These are phyloP conservation scores for Petromus typicus DNA, from an alignment of 2,113 vertebrate genomes.

Conservation along the genomic window DNA sequence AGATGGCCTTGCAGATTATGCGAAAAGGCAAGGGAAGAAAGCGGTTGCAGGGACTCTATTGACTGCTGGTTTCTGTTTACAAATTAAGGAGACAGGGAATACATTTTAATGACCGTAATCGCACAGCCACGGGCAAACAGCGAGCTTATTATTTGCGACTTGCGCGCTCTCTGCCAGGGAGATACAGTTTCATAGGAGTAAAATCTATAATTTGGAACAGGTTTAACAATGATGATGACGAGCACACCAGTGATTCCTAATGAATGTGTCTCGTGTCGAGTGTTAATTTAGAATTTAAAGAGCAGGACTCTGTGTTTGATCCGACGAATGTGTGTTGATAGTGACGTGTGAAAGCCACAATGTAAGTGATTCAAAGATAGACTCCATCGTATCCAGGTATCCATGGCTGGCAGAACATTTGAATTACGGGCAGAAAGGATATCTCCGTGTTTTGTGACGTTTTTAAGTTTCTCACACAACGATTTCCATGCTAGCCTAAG, in stretches of 20 bases:
- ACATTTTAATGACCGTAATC: background rate
- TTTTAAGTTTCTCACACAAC: background rate
- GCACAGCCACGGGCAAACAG: fast-evolving
- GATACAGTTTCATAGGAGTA: background rate
- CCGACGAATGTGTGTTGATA: background rate
- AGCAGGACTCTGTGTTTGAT: background rate
- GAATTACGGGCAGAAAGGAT: background rate
- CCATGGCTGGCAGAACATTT: fast-evolving
- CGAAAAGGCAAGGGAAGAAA: background rate
- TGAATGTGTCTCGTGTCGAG: background rate
- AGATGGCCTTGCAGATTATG: background rate
- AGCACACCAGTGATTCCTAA: background rate
- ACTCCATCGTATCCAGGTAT: background rate
- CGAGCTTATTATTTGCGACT: background rate
- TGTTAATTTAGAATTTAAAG: background rate
- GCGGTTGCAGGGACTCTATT: no score
- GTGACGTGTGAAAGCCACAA: fast-evolving
- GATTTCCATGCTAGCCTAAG: fast-evolving
- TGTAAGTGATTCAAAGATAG: fast-evolving
- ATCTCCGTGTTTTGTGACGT: no score
- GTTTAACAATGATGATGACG: background rate
- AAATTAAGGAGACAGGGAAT: background rate
- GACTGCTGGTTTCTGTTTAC: background rate
- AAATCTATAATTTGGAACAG: background rate
- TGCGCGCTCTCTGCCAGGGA: background rate